These are phyloP conservation scores for Steinernema hermaphroditum DNA, from an alignment of 2,888 invertebrate species.

Conservation along the genomic window DNA sequence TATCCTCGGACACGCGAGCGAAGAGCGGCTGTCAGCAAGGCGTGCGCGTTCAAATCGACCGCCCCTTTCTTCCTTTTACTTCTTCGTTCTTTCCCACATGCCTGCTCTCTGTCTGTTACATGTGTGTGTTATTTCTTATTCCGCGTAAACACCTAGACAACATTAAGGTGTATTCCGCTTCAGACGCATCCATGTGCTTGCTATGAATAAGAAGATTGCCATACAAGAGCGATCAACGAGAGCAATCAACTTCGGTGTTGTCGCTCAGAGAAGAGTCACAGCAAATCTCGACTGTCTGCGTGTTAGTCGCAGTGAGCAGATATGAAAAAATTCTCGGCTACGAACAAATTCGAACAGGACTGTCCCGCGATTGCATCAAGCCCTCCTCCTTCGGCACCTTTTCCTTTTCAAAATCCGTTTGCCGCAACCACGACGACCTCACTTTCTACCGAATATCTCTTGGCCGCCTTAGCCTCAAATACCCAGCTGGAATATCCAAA, in stretches of 20 bases:
- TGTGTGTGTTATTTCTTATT: conserved; percentile 23
- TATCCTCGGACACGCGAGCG: conserved; percentile 31
- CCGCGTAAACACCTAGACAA: conserved; percentile 29
- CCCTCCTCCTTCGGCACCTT: conserved; percentile 31
- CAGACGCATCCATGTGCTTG: conserved; percentile 29
- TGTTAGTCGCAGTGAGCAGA: conserved; percentile 17
- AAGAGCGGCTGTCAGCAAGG: conserved; percentile 31
- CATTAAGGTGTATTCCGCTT: conserved; percentile 27
- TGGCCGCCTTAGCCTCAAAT: conserved; percentile 24
- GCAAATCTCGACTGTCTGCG: conserved; percentile 20
- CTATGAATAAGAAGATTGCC: conserved; percentile 28
- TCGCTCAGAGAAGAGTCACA: conserved; percentile 1
- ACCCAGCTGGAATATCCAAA: conserved; percentile 26
- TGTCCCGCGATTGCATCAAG: conserved; percentile 37
- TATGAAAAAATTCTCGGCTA: conserved; percentile 40
- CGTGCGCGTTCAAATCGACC: conserved; percentile 20
- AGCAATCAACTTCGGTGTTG: conserved; percentile 25
- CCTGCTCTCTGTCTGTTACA: conserved; percentile 30
- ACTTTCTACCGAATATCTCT: conserved; percentile 20
- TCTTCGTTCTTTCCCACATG: conserved; percentile 31
- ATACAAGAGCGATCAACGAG: conserved; percentile 13
- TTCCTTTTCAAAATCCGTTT: conserved; percentile 23
- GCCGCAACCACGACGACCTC: conserved; percentile 28
- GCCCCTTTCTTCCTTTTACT: conserved; percentile 31
- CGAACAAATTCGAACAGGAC: conserved; percentile 38